Base-by-base conservation (phyloP, 1,140 invertebrate species). In the Diorhabda carinulata region DNA sequence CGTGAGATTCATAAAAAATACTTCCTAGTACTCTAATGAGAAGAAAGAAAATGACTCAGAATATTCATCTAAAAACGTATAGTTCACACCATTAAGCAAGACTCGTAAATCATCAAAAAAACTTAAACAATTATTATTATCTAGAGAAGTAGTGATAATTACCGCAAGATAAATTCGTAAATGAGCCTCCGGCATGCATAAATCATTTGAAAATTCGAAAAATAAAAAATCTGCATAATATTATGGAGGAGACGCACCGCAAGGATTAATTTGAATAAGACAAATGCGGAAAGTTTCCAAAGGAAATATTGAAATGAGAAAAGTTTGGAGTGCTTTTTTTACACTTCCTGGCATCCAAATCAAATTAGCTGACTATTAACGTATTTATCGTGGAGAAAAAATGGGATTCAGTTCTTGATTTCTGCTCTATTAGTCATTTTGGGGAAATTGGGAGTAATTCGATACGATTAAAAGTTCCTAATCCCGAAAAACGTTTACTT, bases 51-150 rank as follows among this genome's bases (percentile, higher is more conserved):
- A 25, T 25, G 25, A 25, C 25, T 25, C 25, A 25, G 25, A 25
- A 25, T 25, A 25, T 25, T 25, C 25, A 25, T 25, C 25, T 25
- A 25, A 25, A 25, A 25, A 25, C 25, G 25, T 25, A 25, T 25
- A 25, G 25, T 25, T 25, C 25, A 25, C 25, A 25, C 25, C 25
- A 25, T 25, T 25, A 25, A 25, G 25, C 47, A n/a, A 52, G 47
- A n/a, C 47, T 25, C 6, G 47, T 52, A 52, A 52, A 52, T 52
- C 47, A 52, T n/a, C 6, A 52, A 52, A 52, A 52, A 52, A 52
- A 52, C 47, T 52, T 52, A 52, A 52, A 52, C 47, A 52, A 52
- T 52, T 52, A 52, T 52, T 52, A 52, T 52, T 52, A 52, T 52
- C 47, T 52, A 52, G 47, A 52, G 25, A 52, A 52, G 47, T 52